Evolutionary conservation across 2,113 vertebrate genomes (phyloP).

Genomic region (Mirza zaza): DNA sequence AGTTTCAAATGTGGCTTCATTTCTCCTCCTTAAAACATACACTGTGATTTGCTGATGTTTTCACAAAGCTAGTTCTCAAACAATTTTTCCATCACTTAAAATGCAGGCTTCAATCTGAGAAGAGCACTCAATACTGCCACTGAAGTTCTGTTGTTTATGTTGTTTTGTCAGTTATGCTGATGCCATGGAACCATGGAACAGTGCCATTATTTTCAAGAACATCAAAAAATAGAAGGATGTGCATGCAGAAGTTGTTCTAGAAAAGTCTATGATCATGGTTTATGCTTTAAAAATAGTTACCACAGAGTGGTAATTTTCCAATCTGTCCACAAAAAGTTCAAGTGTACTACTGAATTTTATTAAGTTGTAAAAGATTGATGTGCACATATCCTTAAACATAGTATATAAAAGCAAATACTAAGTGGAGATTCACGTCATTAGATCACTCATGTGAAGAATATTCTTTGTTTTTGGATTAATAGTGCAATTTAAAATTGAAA

Average conservation of each 20-base stretch:
- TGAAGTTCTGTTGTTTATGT: background rate
- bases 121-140: background rate
- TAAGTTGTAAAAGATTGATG: background rate
- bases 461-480: background rate
- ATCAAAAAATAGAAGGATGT: background rate
- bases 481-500: background rate
- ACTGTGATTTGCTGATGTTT: constrained; percentile 37
- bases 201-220: background rate
- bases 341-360: background rate
- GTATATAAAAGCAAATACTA: background rate
- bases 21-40: background rate
- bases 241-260: background rate
- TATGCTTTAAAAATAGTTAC: background rate
- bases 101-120: background rate
- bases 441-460: background rate
- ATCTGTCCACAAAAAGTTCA: background rate
- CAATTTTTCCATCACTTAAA: constrained; percentile 40
- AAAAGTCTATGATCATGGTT: background rate
- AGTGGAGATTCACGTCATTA: background rate
- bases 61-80: constrained; percentile 35
- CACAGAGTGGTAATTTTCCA: background rate
- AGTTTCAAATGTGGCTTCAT: background rate
- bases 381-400: background rate
- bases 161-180: constrained; percentile 43
- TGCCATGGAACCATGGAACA: background rate